Conservation (phyloP, 2,113 vertebrate genomes). For the Okapia johnstoni region DNA sequence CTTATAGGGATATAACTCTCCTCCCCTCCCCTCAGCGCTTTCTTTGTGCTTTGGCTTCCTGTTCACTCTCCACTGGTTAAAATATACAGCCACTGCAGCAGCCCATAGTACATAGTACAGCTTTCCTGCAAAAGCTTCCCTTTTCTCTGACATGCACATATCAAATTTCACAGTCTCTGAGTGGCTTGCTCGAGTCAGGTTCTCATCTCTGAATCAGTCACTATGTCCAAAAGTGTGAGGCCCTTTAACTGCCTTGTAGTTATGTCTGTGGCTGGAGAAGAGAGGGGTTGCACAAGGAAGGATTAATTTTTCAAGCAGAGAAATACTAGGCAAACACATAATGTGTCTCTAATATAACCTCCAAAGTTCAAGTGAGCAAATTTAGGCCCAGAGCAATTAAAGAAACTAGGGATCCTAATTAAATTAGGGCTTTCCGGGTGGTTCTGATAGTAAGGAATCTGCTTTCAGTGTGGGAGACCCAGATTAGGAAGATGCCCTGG, state of each 20-base stretch:
- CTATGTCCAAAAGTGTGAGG: background rate
- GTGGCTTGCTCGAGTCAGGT: background rate
- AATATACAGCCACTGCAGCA: background rate
- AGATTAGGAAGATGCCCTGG: background rate
- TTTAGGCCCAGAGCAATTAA: background rate
- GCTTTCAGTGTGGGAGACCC: rapidly evolving
- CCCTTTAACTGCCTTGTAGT: background rate
- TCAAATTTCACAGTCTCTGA: background rate
- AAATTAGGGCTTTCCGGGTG: background rate
- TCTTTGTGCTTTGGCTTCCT: background rate
- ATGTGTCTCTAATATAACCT: background rate
- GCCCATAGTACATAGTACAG: background rate
- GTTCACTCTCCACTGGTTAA: background rate
- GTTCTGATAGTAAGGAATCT: background rate
- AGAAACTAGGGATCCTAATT: background rate
- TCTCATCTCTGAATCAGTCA: background rate
- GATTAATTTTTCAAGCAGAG: background rate
- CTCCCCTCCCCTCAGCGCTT: background rate
- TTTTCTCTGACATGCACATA: background rate
- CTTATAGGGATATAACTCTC: background rate
- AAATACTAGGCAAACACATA: background rate
- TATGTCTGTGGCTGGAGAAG: background rate
- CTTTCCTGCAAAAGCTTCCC: background rate
- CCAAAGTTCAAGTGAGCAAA: background rate
- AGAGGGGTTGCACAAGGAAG: background rate